phyloP scores from a whole-genome alignment of 2,797 vertebrate genomes.

The Enteromius argenteus region DNA sequence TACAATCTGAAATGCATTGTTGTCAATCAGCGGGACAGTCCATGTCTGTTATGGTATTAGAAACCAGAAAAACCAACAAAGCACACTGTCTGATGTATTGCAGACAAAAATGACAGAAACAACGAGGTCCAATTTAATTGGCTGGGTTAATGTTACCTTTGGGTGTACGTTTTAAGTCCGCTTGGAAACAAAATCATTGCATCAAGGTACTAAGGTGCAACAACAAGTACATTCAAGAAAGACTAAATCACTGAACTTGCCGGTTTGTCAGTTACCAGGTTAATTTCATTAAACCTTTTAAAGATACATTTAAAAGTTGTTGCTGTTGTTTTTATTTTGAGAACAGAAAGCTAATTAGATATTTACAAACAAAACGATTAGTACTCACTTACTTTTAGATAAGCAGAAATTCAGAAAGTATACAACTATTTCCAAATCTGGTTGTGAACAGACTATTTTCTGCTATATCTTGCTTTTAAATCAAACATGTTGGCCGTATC shows the following conservation, averaged over 20 bases:
- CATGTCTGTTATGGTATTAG: background rate
- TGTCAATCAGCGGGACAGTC: background rate
- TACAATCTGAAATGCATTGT: background rate
- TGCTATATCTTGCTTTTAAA: background rate
- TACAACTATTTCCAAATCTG: background rate
- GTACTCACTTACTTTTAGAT: background rate
- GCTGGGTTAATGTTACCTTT: no score
- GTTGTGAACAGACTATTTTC: background rate
- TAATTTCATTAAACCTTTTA: background rate
- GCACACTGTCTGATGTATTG: background rate
- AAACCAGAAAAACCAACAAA: background rate
- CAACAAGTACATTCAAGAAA: background rate
- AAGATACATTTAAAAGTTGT: background rate
- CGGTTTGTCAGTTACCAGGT: background rate
- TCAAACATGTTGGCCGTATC: background rate
- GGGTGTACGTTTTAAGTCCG: background rate
- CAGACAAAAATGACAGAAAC: background rate
- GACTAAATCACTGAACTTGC: background rate
- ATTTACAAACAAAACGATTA: background rate
- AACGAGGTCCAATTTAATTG: background rate
- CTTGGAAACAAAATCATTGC: constrained; percentile 1
- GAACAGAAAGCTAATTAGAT: background rate
- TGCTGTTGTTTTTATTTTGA: background rate
- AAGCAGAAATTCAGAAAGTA: background rate
- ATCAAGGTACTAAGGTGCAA: background rate